Conservation (phyloP, 2,797 vertebrate species). For the Anolis apletophallus region DNA sequence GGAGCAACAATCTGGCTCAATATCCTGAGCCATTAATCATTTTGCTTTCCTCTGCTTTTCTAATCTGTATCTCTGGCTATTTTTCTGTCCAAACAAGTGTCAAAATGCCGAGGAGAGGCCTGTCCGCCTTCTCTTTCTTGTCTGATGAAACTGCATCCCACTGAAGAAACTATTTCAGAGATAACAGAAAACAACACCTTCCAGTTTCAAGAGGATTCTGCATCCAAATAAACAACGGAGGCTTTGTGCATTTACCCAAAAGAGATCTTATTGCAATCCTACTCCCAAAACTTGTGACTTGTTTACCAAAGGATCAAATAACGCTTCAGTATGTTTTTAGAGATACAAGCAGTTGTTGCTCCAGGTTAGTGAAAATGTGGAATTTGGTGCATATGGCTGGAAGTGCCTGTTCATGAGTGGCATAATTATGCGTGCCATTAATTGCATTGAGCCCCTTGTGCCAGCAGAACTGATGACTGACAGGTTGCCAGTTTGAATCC, state of each 20-base stretch:
- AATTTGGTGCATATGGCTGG: neutral
- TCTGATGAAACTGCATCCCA: neutral
- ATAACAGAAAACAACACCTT: neutral
- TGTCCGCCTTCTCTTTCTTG: neutral
- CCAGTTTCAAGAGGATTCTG: neutral
- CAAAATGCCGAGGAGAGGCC: neutral
- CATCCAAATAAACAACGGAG: neutral
- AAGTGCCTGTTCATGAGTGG: neutral
- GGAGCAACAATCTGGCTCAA: constrained; percentile 33
- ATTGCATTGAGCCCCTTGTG: neutral
- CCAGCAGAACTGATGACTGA: too few species aligned
- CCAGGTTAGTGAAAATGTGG: neutral
- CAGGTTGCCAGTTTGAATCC: too few species aligned
- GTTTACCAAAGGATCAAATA: neutral
- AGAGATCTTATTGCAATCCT: neutral
- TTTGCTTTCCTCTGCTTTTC: neutral
- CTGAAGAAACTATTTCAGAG: neutral
- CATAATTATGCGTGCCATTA: neutral
- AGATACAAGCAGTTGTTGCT: neutral
- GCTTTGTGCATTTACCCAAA: neutral
- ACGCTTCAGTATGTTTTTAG: neutral
- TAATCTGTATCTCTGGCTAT: neutral
- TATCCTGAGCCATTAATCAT: constrained; percentile 26
- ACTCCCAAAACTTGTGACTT: neutral
- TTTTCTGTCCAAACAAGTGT: constrained; percentile 20